Conservation (phyloP, 2,797 vertebrate genomes). For the Cetoscarus ocellatus region DNA sequence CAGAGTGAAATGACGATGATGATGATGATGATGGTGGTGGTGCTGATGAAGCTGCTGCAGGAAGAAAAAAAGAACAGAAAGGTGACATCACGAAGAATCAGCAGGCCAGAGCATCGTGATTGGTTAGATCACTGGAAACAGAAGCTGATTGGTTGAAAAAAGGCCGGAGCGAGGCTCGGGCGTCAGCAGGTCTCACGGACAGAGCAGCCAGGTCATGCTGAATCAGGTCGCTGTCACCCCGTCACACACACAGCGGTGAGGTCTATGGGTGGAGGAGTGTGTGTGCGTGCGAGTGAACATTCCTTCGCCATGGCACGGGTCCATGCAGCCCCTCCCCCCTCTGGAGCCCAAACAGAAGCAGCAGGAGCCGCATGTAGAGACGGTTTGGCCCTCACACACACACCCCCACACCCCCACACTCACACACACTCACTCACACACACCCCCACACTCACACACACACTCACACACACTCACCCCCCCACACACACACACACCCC, state of each 20-base stretch:
- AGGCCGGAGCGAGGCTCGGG: slow-evolving; percentile 49
- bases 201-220: slow-evolving; percentile 75
- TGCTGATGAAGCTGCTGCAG: slow-evolving; percentile 64
- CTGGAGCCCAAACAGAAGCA: slow-evolving; percentile 80
- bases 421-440: slow-evolving; percentile 58
- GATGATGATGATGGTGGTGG: slow-evolving; percentile 53
- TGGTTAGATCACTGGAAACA: slow-evolving; percentile 63
- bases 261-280: slow-evolving; percentile 1
- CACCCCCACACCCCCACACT: slow-evolving; percentile 76
- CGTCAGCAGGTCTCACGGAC: slow-evolving; percentile 54
- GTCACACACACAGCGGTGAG: slow-evolving; percentile 1
- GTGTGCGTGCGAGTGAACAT: slow-evolving; percentile 74
- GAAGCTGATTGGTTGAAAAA: slow-evolving; percentile 58
- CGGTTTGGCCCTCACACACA: slow-evolving; percentile 64
- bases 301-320: slow-evolving; percentile 77
- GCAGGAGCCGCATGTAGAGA: slow-evolving; percentile 80
- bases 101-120: slow-evolving; percentile 61
- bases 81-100: slow-evolving; percentile 59
- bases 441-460: not conserved
- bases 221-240: slow-evolving; percentile 57
- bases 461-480: slow-evolving; percentile 69
- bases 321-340: slow-evolving; percentile 72
- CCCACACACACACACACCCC: slow-evolving; percentile 72
- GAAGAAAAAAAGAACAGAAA: slow-evolving; percentile 64
- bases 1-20: slow-evolving; percentile 51